phyloP scores from a whole-genome alignment of 2,797 vertebrate species.

The Hypotaenidia philippensis region DNA sequence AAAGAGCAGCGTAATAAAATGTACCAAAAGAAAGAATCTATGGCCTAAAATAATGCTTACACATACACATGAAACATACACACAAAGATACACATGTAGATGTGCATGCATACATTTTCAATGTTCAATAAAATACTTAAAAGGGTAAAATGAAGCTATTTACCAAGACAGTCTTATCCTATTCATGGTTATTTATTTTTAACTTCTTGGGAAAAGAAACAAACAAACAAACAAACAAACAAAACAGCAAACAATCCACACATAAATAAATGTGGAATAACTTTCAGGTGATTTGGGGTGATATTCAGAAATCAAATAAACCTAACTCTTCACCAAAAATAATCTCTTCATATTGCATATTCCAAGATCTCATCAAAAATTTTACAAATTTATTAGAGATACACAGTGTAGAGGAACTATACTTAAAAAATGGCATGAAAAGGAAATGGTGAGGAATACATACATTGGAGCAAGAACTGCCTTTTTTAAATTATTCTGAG shows the following conservation, averaged over 20 bases:
- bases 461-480: not conserved
- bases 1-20: constrained; percentile 63
- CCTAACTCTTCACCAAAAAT: not conserved
- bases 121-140: constrained; percentile 55
- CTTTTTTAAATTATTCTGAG: not conserved
- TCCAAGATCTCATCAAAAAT: not conserved
- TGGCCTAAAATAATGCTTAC: constrained; percentile 31
- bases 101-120: constrained; percentile 28
- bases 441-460: not conserved
- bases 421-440: not conserved
- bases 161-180: constrained; percentile 22
- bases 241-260: too few relatives aligned
- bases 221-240: not conserved
- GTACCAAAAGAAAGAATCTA: constrained; percentile 1
- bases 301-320: not conserved
- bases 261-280: constrained; percentile 27
- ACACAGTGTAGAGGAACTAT: not conserved
- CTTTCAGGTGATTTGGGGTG: constrained; percentile 1
- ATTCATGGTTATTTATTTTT: constrained; percentile 39
- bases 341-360: not conserved
- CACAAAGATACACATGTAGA: not conserved
- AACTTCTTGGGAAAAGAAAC: not conserved
- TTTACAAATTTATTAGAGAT: not conserved
- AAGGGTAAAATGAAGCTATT: constrained; percentile 43
- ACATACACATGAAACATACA: not conserved